phyloP scores from a whole-genome alignment of 2,888 invertebrate species.

The Ecliptopera silaceata region DNA sequence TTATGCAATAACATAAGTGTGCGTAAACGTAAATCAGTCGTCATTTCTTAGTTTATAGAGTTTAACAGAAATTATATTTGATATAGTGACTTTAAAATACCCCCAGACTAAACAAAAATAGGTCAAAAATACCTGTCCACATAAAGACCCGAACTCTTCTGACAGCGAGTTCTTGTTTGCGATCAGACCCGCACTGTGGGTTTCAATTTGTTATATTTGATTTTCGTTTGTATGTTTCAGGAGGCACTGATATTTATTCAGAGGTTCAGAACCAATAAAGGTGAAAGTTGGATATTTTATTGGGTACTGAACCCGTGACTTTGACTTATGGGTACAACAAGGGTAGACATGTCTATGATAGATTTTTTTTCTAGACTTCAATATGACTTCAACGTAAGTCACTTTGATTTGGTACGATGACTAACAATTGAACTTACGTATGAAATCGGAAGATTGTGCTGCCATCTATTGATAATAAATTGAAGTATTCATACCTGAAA shows the following conservation, averaged over 20 bases:
- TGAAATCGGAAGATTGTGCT: neutral
- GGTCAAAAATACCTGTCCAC: neutral
- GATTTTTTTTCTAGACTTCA: too few species aligned
- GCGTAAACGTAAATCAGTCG: too few species aligned
- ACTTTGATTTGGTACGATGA: too few species aligned
- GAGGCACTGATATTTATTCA: conserved; percentile 10
- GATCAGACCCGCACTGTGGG: conserved; percentile 46
- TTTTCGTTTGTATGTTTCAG: conserved; percentile 55
- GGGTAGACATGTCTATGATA: too few species aligned
- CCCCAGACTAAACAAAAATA: neutral
- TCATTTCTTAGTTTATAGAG: too few species aligned
- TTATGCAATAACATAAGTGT: too few species aligned
- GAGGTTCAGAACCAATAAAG: conserved; percentile 1
- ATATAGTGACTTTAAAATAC: too few species aligned
- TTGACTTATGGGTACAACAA: too few species aligned
- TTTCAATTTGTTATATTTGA: conserved; percentile 71
- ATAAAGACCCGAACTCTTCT: neutral
- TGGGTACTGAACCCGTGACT: neutral
- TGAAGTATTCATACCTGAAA: conserved; percentile 22
- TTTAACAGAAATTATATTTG: too few species aligned
- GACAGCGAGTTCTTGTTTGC: neutral
- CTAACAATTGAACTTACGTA: neutral
- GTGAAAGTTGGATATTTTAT: neutral
- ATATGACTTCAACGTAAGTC: too few species aligned
- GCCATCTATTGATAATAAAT: conserved; percentile 1